Base-by-base conservation (phyloP, 2,797 vertebrate genomes). In the Cryptoblepharus egeriae region DNA sequence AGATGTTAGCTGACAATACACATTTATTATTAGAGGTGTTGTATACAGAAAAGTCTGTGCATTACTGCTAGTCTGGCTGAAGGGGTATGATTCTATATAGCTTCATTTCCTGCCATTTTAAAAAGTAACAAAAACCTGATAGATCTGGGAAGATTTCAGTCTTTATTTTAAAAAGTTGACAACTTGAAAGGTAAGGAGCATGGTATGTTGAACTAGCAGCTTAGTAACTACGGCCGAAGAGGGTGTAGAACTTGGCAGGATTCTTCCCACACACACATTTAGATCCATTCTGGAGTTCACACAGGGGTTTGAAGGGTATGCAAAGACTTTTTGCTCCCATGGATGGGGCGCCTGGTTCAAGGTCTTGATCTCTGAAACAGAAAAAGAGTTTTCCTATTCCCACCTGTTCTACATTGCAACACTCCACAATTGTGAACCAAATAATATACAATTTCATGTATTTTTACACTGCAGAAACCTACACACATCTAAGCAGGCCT, bases 241-340 rank as follows among this genome's bases (percentile, higher is more conserved):
- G 93, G 18, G 98, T 98, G 95, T 99, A 99, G 95, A 93, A 96
- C 94, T 98, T 96, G n/a, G 98, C 98, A 1, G 96, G 95, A 82
- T 97, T 97, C 92, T 97, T 97, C 92, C 96, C 94, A 0, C 98
- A 97, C 88, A 99, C 84, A 3, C 98, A 99, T 93, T 92, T 94
- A 88, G 97, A 95, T 73, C 97, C 97, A 0, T 92, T 85, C 79
- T 97, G 96, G 85, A 99, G 96, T 35, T 93, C 94, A 89, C 94
- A 80, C 64, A 99, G 96, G 18, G 99, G 98, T 9, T 96, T 92
- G 93, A 99, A 99, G 83, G 98, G 98, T 92, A 99, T 99, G 86
- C 99, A 99, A 52, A 99, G 96, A 87, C 98, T 98, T 94, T 99
- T 99, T 28, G 98, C 98, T 87, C 99, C 99, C 98, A 99, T 99